These are phyloP conservation scores for Phrynocephalus versicolor DNA, from an alignment of 2,113 vertebrate genomes.

Conservation along the genomic window DNA sequence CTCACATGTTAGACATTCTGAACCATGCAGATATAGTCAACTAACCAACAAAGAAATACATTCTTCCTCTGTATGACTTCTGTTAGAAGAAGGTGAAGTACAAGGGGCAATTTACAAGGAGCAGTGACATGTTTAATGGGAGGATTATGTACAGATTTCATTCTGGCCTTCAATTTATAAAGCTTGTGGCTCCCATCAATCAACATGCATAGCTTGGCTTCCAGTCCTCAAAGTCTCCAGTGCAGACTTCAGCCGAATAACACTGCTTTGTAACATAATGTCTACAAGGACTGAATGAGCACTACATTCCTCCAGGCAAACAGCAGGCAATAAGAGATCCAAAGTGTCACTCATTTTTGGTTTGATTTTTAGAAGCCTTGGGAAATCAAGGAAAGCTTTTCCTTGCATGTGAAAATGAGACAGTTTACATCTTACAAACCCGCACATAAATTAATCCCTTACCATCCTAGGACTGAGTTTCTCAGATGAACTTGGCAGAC, in stretches of 20 bases:
- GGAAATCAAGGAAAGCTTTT: background rate
- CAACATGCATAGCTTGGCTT: background rate
- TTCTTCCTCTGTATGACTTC: background rate
- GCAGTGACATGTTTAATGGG: background rate
- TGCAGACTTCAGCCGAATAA: background rate
- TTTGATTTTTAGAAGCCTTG: background rate
- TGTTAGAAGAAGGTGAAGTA: background rate
- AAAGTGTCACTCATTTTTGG: conserved; percentile 1
- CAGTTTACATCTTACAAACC: background rate
- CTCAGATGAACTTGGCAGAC: background rate
- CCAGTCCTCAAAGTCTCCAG: background rate
- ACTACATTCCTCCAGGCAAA: background rate
- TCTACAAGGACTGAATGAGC: background rate
- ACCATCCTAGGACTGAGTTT: background rate
- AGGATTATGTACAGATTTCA: background rate
- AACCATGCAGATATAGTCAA: background rate
- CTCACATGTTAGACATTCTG: background rate
- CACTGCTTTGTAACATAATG: background rate
- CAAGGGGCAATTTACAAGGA: background rate
- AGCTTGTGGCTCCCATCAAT: background rate
- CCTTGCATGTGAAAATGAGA: background rate
- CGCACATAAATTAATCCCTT: conserved; percentile 16
- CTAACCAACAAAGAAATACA: background rate
- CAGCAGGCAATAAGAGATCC: background rate
- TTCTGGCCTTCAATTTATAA: background rate